Evolutionary conservation across 1,140 invertebrate genomes (phyloP), one percentile per base, ranked within the genome.

Genomic region (Dreissena rostriformis): DNA sequence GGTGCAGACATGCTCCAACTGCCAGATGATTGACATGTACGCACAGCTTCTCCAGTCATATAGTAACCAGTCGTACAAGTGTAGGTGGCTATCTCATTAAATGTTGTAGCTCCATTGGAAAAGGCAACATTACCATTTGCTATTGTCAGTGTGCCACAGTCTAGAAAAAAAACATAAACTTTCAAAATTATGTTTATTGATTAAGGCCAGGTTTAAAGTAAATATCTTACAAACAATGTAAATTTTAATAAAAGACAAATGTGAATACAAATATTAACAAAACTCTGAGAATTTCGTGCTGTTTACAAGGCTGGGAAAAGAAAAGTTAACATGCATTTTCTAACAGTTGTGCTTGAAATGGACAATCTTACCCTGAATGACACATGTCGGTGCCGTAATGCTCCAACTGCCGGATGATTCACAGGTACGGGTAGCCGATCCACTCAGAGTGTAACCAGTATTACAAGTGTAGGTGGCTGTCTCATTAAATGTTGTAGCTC

Each of bases 401-500:
- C 39, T 82, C 79, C 79, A 82, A n/a, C 6, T 73, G 12, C 39
- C 61, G 53, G 24, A 22, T 14, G 28, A 57, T 17, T 74, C 52
- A 49, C 79, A 82, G 24, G 57, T 63, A 7, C 68, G 51, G 11
- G 53, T 67, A n/a, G 28, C 63, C 71, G 95, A 94, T 63, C 97
- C 97, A n/a, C 96, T 90, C 2, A 98, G 93, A 94, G 96, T 96
- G 90, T 97, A 96, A 10, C 97, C 98, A 86, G 96, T 95, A 0
- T 97, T 96, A 91, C 98, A 99, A 12, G 94, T 92, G 92, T 98
- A 98, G n/a, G 95, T 94, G 78, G 98, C 96, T 0, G 91, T 92
- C 0, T 96, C 94, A 8, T 96, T 96, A 61, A 97, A 94, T 8
- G 94, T 95, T 88, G 79, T 82, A 14, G 49, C 68, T 5, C 14